Conservation (phyloP, 2,888 invertebrate genomes). For the Epistrophe grossulariae region DNA sequence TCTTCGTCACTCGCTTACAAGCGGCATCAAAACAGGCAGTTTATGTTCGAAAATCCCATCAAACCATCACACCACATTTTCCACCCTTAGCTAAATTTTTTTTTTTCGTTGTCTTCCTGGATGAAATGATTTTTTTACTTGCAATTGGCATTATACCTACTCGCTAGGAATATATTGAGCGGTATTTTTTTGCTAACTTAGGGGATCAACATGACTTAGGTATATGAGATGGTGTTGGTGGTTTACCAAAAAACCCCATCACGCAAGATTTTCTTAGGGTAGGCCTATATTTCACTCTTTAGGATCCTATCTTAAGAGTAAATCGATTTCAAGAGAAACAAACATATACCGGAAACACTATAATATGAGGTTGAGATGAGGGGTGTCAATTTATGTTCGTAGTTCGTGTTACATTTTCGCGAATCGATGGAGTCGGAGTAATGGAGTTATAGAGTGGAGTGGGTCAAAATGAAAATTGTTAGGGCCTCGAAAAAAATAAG, state of each 20-base stretch:
- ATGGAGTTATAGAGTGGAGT: background rate
- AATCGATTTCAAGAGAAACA: slow-evolving; percentile 21
- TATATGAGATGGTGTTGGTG: slow-evolving; percentile 6
- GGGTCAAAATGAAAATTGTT: slow-evolving; percentile 44
- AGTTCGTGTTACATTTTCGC: background rate
- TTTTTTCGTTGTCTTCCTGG: slow-evolving; percentile 20
- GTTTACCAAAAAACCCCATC: background rate
- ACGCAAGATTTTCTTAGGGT: slow-evolving; percentile 32
- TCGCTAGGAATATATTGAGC: background rate
- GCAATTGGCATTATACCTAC: background rate
- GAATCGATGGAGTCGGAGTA: background rate
- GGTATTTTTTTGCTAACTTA: background rate
- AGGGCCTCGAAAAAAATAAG: slow-evolving; percentile 6
- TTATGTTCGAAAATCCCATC: background rate
- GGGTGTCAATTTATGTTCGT: slow-evolving; percentile 12
- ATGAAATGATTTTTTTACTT: background rate
- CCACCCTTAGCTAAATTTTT: background rate
- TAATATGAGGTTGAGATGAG: background rate
- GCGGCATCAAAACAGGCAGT: background rate
- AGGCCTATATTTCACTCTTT: slow-evolving; percentile 29
- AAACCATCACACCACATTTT: background rate
- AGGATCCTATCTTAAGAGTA: slow-evolving; percentile 19
- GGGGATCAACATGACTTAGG: background rate
- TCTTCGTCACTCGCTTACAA: background rate
- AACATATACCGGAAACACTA: background rate